Percentiles rank a stretch among this genome's conserved stretches.
Conservation (phyloP, 2,888 invertebrate species). For the Trachelus iudaicus region DNA sequence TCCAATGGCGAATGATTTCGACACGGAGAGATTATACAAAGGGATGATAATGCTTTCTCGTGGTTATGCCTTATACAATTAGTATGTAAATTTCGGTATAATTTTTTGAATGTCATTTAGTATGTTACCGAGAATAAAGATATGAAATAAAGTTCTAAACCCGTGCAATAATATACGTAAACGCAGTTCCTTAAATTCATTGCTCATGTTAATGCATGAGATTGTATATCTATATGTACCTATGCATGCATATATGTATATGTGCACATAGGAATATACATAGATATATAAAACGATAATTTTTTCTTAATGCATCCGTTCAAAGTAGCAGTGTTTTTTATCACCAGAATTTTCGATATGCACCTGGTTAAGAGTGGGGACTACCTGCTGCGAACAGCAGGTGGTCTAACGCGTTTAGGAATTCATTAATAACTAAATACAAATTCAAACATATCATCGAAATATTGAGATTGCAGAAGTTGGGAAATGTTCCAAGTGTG, state of each 20-base stretch:
- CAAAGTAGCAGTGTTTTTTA: constrained; percentile 3
- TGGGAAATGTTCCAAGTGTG: not conserved
- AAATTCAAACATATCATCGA: constrained; percentile 7
- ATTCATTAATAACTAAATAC: constrained; percentile 21
- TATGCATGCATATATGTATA: too few species aligned
- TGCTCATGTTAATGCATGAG: constrained; percentile 10
- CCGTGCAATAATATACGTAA: not conserved
- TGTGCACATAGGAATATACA: not conserved
- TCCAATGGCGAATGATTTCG: constrained; percentile 47
- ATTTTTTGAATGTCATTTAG: not conserved
- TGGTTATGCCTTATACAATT: constrained; percentile 41
- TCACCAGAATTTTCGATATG: constrained; percentile 5
- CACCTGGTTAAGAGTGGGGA: constrained; percentile 14
- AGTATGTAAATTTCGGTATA: constrained; percentile 8
- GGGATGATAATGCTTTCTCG: constrained; percentile 59
- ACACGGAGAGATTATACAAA: constrained; percentile 51
- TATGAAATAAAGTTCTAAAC: not conserved
- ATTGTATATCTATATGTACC: constrained; percentile 1
- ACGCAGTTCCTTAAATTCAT: not conserved
- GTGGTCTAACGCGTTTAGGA: constrained; percentile 20
- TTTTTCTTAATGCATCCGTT: not conserved
- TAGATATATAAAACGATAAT: not conserved
- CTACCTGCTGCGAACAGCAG: constrained; percentile 16
- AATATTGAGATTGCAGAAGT: constrained; percentile 2
- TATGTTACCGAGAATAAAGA: not conserved